Conservation (phyloP, 2,888 invertebrate species). For the Lagria hirta region DNA sequence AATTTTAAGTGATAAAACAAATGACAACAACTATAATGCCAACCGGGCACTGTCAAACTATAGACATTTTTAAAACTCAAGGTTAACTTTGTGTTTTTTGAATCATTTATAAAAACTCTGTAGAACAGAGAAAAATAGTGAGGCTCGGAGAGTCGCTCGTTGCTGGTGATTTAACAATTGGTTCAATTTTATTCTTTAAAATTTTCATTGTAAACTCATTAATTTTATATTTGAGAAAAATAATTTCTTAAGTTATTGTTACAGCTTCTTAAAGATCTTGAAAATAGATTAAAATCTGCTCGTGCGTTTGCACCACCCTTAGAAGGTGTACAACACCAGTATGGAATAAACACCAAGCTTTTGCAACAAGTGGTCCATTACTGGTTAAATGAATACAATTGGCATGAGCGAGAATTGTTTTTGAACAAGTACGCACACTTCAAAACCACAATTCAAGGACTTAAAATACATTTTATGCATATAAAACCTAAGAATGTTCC, state of each 20-base stretch:
- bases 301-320: slow-evolving; percentile 55
- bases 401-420: slow-evolving; percentile 61
- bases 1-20: too few relatives aligned
- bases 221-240: too few relatives aligned
- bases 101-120: too few relatives aligned
- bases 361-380: slow-evolving; percentile 67
- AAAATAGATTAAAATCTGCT: slow-evolving; percentile 57
- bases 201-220: too few relatives aligned
- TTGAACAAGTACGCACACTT: slow-evolving; percentile 70
- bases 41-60: too few relatives aligned
- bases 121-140: too few relatives aligned
- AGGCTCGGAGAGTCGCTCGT: too few relatives aligned
- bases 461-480: slow-evolving; percentile 68
- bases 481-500: slow-evolving; percentile 52
- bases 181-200: too few relatives aligned
- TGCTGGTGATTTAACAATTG: too few relatives aligned
- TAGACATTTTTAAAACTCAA: too few relatives aligned
- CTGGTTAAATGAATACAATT: slow-evolving; percentile 73
- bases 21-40: too few relatives aligned
- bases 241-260: slow-evolving; percentile 48
- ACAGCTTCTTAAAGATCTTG: slow-evolving; percentile 57
- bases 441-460: slow-evolving; percentile 69
- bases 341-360: slow-evolving; percentile 75
- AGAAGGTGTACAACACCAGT: slow-evolving; percentile 69
- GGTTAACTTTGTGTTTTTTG: too few relatives aligned